Base-by-base conservation (phyloP, 2,888 invertebrate genomes). In the Caenorhabditis doughertyi region DNA sequence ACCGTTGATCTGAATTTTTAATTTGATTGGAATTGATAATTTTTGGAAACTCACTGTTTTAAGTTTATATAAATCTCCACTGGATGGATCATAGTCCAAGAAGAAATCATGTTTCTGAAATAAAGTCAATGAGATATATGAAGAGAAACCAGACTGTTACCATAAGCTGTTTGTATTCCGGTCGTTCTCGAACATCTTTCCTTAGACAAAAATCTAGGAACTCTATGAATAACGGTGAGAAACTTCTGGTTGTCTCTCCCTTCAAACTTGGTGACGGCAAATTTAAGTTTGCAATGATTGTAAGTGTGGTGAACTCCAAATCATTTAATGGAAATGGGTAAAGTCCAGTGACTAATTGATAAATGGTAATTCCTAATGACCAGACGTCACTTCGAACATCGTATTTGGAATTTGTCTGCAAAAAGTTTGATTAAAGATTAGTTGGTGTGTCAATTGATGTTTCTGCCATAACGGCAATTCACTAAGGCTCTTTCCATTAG, bases 321-420 rank as follows among this genome's bases (percentile, higher is more conserved):
- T 83, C 72, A 4, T 83, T 55, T 11, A 83, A 21, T 23, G 83
- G 82, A 47, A 83, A 83, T 3, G 83, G 83, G 27, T 83, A 83
- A 2, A 70, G 95, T 60, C 97, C 98, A 16, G 97, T 97, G 62
- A 98, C 99, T 90, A 99, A 94, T 94, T 99, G 98, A 71, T 99
- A 93, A 92, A 93, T 86, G 3, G 90, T 89, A 21, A 90, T 97
- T 88, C 99, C 99, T 88, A 99, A 94, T 87, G 97, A 97, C 99
- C 99, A 99, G 58, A 99, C 98, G 93, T 99, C 99, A 21, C 98
- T 98, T 90, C 98, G 94, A 92, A 98, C 97, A 93, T 99, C 99
- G 93, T 99, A 99, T 93, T 97, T 81, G 3, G 74, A 79, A 51
- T 73, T 83, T 1, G 79, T 79, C 83, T 83, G 79, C 8, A 77